Conservation (phyloP, 2,113 vertebrate species). For the Ondatra zibethicus region DNA sequence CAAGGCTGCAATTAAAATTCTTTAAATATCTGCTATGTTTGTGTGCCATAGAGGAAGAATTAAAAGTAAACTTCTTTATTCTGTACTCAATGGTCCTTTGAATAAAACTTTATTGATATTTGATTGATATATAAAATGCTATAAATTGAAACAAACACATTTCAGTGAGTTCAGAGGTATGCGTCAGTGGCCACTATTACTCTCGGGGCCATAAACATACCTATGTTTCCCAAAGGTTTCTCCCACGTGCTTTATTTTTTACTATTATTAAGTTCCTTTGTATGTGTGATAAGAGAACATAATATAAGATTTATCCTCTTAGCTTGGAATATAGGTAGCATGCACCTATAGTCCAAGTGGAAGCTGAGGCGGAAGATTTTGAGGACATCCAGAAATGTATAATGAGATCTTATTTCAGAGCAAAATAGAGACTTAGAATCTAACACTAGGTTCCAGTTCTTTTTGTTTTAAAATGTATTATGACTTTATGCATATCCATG, state of each 20-base stretch:
- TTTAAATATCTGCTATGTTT: not conserved
- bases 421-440: not conserved
- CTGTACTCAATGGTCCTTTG: not conserved
- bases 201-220: not conserved
- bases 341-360: not conserved
- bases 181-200: not conserved
- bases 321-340: no score
- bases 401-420: not conserved
- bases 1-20: not conserved
- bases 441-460: not conserved
- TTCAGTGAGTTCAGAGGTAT: not conserved
- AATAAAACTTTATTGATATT: not conserved
- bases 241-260: not conserved
- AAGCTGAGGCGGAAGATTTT: not conserved
- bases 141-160: not conserved
- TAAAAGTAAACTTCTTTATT: not conserved
- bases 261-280: not conserved
- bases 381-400: no score
- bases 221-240: not conserved
- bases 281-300: not conserved
- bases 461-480: not conserved
- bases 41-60: not conserved
- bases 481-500: not conserved
- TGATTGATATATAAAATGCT: not conserved
- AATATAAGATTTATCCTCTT: not conserved